Conservation (phyloP, 1,140 invertebrate genomes). For the Drosophila baimaii region DNA sequence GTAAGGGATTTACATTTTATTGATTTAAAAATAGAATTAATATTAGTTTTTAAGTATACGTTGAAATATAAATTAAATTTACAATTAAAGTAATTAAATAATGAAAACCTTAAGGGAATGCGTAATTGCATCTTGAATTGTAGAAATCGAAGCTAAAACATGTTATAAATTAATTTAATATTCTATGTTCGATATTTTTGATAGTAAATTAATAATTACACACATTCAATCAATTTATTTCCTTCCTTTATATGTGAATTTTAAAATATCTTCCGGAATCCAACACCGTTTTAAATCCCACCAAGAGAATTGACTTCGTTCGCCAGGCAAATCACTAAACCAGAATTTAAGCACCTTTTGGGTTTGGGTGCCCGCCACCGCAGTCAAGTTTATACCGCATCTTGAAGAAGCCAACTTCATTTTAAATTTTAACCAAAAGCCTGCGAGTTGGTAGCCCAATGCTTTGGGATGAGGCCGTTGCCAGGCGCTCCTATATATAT, state of each 20-base stretch:
- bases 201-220: too few relatives aligned
- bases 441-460: conserved; percentile 46
- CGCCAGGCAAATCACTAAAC: conserved; percentile 1
- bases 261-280: not conserved
- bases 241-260: too few relatives aligned
- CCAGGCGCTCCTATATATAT: conserved; percentile 5
- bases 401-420: conserved; percentile 56
- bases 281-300: not conserved
- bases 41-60: not conserved
- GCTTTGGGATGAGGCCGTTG: conserved; percentile 53
- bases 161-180: not conserved
- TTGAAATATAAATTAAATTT: not conserved
- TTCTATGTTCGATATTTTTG: too few relatives aligned
- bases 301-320: not conserved
- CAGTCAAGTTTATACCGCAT: conserved; percentile 22
- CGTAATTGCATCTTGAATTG: not conserved
- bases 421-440: conserved; percentile 67
- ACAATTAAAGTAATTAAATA: not conserved
- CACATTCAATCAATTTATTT: not conserved
- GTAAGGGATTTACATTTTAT: too few relatives aligned
- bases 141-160: not conserved
- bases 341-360: conserved; percentile 26
- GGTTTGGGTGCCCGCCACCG: not conserved
- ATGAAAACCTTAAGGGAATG: not conserved
- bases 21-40: not conserved